Conservation (phyloP, 2,888 invertebrate genomes). For the Metopia argyrocephala region DNA sequence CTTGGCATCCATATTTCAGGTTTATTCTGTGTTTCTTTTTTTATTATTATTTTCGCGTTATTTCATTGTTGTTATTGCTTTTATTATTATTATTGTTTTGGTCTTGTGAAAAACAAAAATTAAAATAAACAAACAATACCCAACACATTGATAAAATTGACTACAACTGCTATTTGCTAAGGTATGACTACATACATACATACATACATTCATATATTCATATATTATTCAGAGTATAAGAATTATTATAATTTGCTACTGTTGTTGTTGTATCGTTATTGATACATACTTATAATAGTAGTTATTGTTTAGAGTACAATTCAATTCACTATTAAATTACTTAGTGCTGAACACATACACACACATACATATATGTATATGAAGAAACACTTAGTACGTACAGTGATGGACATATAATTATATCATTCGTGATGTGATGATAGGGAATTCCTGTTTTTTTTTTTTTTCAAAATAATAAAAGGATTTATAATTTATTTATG, state of each 20-base stretch:
- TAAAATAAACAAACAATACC: constrained; percentile 8
- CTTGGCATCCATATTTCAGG: constrained; percentile 64
- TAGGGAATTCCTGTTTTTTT: too few species aligned
- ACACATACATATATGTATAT: background rate
- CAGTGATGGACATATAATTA: too few species aligned
- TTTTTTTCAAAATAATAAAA: too few species aligned
- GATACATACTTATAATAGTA: constrained; percentile 44
- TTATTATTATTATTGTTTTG: constrained; percentile 44
- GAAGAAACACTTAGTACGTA: background rate
- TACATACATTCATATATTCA: constrained; percentile 5
- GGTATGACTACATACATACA: too few species aligned
- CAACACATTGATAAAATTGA: background rate
- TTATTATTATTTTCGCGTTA: background rate
- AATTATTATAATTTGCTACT: constrained; percentile 14
- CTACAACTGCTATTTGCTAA: too few species aligned
- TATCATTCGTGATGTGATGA: too few species aligned
- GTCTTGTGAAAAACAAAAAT: constrained; percentile 7
- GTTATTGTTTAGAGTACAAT: constrained; percentile 56
- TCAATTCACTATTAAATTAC: constrained; percentile 35
- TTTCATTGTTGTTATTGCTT: constrained; percentile 47
- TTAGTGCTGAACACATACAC: background rate
- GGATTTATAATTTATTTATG: too few species aligned
- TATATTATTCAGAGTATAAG: constrained; percentile 10
- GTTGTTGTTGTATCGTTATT: constrained; percentile 45
- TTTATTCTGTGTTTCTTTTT: constrained; percentile 39